Base-by-base conservation (phyloP, 2,888 invertebrate species). In the Drosophila ezoana region DNA sequence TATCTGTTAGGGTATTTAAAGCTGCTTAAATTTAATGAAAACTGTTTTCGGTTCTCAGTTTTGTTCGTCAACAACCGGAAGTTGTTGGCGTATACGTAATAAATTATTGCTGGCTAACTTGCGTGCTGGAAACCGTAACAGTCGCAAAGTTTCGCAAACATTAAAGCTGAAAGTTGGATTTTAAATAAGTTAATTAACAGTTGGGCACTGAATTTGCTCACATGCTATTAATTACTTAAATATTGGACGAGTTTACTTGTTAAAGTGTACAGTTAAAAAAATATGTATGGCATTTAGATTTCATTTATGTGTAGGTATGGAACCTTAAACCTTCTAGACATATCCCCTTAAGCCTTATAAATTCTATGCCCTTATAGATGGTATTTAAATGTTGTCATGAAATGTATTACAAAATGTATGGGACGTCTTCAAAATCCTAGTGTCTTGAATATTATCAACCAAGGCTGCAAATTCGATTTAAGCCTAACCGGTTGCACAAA, bases 31-130 rank as follows among this genome's bases (percentile, higher is more conserved):
- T 11, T 41, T 1, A 32, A 45, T 9, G 14, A 14, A 14, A 6
- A 1, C 0, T 14, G 20, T 16, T 18, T 4, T 16, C 16, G 14
- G 8, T 13, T n/a, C 4, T n/a, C 10, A 10, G 32, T 44, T 53
- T 16, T 40, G 40, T 58, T 51, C 20, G 35, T 49, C 16, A 68
- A 45, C 77, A 79, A 59, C 77, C 87, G 83, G 87, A 84, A 87
- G 87, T 84, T 48, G 79, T 74, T 79, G 77, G 74, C 84, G 84
- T 83, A 81, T 87, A 83, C 81, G 81, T 84, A 87, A 83, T 83
- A 86, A 58, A 75, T 84, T 78, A 63, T 59, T 65, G 70, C 72
- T 56, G 66, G 63, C 54, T 41, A 35, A 62, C 68, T 86, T 71
- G 87, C 87, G 84, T 87, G 83, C 61, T 51, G 28, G 47, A 56